Conservation (phyloP, 2,888 invertebrate genomes). For the Globia sparganii region DNA sequence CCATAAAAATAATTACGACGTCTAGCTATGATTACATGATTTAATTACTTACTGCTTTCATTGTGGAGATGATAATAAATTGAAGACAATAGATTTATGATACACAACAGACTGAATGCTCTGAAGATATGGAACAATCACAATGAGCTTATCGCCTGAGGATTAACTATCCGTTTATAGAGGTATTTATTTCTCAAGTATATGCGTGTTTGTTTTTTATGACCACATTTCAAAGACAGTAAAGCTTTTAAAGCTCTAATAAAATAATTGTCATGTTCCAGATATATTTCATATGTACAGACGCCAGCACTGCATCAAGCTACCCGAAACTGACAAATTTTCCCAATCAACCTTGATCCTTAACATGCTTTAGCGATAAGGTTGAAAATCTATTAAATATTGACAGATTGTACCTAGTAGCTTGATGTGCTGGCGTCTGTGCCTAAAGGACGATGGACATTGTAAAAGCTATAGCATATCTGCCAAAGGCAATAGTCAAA, state of each 20-base stretch:
- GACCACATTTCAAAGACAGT: not conserved
- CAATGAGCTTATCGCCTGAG: slow-evolving; percentile 40
- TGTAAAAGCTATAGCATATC: not conserved
- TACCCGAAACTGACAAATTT: no score
- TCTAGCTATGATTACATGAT: slow-evolving; percentile 58
- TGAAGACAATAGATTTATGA: slow-evolving; percentile 62
- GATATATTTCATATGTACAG: not conserved
- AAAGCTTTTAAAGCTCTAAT: not conserved
- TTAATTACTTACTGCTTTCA: slow-evolving; percentile 59
- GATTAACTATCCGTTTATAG: slow-evolving; percentile 28
- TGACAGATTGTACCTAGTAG: no score
- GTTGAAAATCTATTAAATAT: no score
- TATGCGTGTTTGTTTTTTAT: slow-evolving; percentile 19
- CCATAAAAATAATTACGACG: slow-evolving; percentile 61
- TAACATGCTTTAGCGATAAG: no score
- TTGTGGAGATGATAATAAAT: slow-evolving; percentile 51
- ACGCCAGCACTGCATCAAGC: no score
- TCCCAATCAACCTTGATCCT: no score
- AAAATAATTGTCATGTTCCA: not conserved
- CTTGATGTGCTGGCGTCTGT: no score
- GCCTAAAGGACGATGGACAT: not conserved
- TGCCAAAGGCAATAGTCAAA: no score
- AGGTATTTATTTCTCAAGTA: slow-evolving; percentile 20
- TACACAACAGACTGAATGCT: slow-evolving; percentile 42
- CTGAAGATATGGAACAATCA: slow-evolving; percentile 36